These are phyloP conservation scores for Apomyelois bistriatella DNA, from an alignment of 2,888 invertebrate species.

Conservation along the genomic window DNA sequence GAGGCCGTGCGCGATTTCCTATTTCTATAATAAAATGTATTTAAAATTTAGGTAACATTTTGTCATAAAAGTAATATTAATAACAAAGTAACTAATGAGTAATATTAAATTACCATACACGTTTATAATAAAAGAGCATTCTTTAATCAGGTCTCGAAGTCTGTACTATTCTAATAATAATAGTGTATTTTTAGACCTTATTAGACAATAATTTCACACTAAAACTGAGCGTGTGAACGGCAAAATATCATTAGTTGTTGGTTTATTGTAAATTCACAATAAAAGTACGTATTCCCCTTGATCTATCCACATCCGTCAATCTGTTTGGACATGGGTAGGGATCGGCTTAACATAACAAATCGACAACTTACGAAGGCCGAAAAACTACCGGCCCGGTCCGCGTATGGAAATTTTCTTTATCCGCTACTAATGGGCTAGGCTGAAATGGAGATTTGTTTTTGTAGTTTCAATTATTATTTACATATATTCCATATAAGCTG, in stretches of 20 bases:
- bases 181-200: no score
- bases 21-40: no score
- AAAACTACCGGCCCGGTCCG: slow-evolving; percentile 30
- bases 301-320: slow-evolving; percentile 12
- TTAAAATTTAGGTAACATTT: no score
- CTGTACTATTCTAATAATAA: no score
- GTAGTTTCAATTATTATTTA: background rate
- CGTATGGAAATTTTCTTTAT: slow-evolving; percentile 28
- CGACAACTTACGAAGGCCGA: slow-evolving; percentile 55
- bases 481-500: background rate
- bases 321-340: slow-evolving; percentile 12
- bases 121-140: no score
- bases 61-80: no score
- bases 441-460: background rate
- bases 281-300: background rate
- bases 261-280: slow-evolving; percentile 5
- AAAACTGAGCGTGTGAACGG: background rate
- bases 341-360: slow-evolving; percentile 58
- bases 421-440: background rate
- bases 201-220: no score
- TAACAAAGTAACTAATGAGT: no score
- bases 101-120: no score
- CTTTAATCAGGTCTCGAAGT: no score
- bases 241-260: background rate
- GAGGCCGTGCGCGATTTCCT: no score